phyloP scores from a whole-genome alignment of 92 coral and sea anemone genomes.

The Zoanthus sociatus region DNA sequence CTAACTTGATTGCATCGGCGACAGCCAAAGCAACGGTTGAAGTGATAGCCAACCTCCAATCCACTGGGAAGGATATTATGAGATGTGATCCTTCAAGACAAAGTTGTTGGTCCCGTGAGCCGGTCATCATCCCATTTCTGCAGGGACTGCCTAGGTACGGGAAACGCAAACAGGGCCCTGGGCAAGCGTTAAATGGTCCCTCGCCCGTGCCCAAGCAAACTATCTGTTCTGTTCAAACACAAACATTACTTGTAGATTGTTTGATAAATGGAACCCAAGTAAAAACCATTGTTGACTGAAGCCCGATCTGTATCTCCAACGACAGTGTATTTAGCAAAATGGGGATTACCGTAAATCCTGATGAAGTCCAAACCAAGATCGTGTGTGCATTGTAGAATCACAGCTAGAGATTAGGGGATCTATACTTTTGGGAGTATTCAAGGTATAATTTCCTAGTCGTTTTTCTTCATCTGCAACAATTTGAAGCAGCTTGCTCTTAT shows the following conservation, averaged over 20 bases:
- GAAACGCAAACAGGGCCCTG: constrained; percentile 51
- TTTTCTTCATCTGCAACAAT: too few species aligned
- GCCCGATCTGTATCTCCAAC: constrained; percentile 35
- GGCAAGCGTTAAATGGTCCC: constrained; percentile 29
- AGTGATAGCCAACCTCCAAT: constrained; percentile 45
- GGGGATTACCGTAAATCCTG: too few species aligned
- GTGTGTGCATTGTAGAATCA: too few species aligned
- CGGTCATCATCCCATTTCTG: background rate
- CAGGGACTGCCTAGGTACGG: constrained; percentile 47
- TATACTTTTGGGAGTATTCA: too few species aligned
- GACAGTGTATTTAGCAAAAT: background rate
- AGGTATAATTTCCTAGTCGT: too few species aligned
- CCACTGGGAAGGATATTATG: background rate
- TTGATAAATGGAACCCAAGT: constrained; percentile 22
- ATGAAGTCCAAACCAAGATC: too few species aligned
- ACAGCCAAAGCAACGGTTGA: constrained; percentile 46
- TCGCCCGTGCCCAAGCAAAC: constrained; percentile 21
- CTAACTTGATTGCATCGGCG: constrained; percentile 49
- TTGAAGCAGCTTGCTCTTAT: too few species aligned
- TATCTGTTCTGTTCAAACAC: too few species aligned
- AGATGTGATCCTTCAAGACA: constrained; percentile 7
- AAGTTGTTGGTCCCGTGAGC: constrained; percentile 50
- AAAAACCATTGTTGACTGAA: constrained; percentile 19
- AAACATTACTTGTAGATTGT: constrained; percentile 24
- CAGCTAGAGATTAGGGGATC: too few species aligned